These are phyloP conservation scores for Magallana ariakensis DNA, from an alignment of 1,140 invertebrate genomes.

Conservation along the genomic window DNA sequence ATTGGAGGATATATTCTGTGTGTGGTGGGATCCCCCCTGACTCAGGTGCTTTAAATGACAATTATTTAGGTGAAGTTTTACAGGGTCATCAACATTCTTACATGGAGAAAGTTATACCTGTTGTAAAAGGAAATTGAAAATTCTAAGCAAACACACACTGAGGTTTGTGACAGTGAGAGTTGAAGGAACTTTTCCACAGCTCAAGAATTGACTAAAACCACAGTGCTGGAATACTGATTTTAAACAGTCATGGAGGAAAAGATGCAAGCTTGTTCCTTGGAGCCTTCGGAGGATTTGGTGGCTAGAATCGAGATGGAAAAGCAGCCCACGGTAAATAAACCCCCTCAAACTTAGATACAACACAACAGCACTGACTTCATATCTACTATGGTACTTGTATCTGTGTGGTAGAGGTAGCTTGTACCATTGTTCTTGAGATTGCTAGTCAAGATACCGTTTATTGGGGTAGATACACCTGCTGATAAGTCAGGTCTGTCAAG, in stretches of 20 bases:
- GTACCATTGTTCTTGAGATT: neutral
- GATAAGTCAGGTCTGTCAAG: too few species aligned
- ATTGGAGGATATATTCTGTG: too few species aligned
- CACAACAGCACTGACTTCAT: neutral
- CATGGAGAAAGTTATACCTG: neutral
- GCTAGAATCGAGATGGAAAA: neutral
- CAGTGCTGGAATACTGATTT: too few species aligned
- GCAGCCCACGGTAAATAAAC: conserved; percentile 36
- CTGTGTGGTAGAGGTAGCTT: neutral
- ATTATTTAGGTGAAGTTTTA: neutral
- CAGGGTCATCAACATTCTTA: neutral
- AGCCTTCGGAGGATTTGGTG: neutral
- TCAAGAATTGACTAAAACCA: too few species aligned
- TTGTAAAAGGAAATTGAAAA: neutral
- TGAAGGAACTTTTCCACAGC: neutral
- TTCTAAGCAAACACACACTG: neutral
- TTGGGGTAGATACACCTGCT: too few species aligned
- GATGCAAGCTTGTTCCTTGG: conserved; percentile 7
- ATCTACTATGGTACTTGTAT: neutral
- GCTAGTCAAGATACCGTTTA: too few species aligned
- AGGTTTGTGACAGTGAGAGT: neutral
- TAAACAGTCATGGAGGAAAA: neutral
- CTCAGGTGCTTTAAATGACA: conserved; percentile 11
- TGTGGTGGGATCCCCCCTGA: too few species aligned
- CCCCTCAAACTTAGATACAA: neutral